Evolutionary conservation across 1,140 invertebrate species (phyloP), one percentile per base, ranked within the genome.

Genomic region (Macrobrachium nipponense): DNA sequence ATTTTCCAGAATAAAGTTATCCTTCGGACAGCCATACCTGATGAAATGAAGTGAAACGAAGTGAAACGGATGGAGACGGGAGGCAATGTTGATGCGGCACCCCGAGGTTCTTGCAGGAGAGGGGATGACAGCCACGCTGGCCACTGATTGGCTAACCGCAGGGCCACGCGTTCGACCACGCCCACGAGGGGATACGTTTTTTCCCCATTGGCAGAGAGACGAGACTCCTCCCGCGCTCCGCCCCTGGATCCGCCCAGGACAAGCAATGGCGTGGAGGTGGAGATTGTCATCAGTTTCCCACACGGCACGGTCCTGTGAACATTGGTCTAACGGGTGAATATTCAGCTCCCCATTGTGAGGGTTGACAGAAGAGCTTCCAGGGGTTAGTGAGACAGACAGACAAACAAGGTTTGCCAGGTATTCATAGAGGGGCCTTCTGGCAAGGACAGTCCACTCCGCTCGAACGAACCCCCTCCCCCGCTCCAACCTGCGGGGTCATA

Each of bases 111-210:
- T 36, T n/a, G 58, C 70, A 59, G 66, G 15, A 73, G 80, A 73
- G 44, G 59, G 70, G 80, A 82, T 72, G 70, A 23, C 36, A 82
- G 80, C 70, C 59, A 23, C 70, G 70, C 70, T 36, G 80, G 80
- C 58, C 70, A 82, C 80, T 82, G 80, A 82, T 82, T 82, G 80
- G 80, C 58, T 75, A 75, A 82, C 80, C 80, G 80, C 70, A 82
- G 70, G 80, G 51, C 80, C 68, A 27, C 43, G 14, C 18, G 51
- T 20, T 23, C 12, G 27, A 23, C 70, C 68, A 82, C 80, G 36
- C 80, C 80, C 51, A 82, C 59, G 80, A 75, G 80, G 80, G 80
- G 80, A 82, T 18, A 82, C 20, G 0, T 59, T 20, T 5, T 17
- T 14, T 5, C 3, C 12, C 36, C 11, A 82, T 61, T 82, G 80